Conservation (phyloP, 2,888 invertebrate species). For the Orthonychiurus folsomi region DNA sequence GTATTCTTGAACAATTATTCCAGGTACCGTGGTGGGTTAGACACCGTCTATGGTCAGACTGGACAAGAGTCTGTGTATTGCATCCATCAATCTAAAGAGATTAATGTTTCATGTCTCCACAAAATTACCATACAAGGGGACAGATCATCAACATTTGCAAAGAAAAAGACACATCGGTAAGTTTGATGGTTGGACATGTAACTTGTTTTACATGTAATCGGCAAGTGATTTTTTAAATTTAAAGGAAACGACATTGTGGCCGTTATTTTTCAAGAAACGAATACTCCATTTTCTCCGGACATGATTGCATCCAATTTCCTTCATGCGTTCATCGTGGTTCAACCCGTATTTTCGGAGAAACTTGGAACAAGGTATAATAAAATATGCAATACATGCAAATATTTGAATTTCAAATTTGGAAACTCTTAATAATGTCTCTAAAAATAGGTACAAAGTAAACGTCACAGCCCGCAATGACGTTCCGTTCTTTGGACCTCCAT, state of each 20-base stretch:
- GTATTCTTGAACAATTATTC: no score
- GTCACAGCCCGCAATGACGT: conserved; percentile 95
- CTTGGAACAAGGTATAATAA: conserved; percentile 71
- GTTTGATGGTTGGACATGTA: conserved; percentile 13
- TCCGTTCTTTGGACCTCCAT: conserved; percentile 90
- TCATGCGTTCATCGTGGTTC: conserved; percentile 93
- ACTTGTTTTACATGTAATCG: not conserved
- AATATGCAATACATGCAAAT: no score
- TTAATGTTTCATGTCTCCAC: conserved; percentile 99
- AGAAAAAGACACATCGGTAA: conserved; percentile 89
- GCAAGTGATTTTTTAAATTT: not conserved
- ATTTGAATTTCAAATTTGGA: not conserved
- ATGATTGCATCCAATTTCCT: conserved; percentile 99
- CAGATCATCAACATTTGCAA: conserved; percentile 92
- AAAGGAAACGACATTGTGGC: conserved; percentile 88
- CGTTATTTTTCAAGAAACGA: conserved; percentile 92
- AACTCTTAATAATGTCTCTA: no score
- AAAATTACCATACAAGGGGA: conserved; percentile 85
- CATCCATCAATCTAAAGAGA: conserved; percentile 77
- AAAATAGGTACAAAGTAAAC: conserved; percentile 78
- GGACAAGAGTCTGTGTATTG: conserved; percentile 92
- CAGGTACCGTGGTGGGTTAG: conserved; percentile 89
- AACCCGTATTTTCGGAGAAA: conserved; percentile 73
- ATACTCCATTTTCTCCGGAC: conserved; percentile 95
- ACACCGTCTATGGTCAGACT: conserved; percentile 92